phyloP scores from a whole-genome alignment of 2,113 vertebrate species.

The Syngnathus typhle region DNA sequence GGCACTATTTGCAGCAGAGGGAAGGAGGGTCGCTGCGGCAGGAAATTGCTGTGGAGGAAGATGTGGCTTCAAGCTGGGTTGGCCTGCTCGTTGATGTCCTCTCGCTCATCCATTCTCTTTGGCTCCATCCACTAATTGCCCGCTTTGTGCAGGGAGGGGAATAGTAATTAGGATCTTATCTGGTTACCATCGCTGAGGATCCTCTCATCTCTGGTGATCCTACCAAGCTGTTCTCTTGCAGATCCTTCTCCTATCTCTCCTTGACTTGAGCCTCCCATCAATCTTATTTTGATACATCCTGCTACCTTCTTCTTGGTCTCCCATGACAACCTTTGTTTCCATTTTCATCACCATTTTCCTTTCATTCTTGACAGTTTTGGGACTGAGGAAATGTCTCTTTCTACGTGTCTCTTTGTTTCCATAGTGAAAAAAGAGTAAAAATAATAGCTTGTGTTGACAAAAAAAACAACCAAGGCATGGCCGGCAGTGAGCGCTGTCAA shows the following conservation, averaged over 20 bases:
- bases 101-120: conserved; percentile 43
- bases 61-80: conserved; percentile 62
- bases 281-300: conserved; percentile 43
- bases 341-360: conserved; percentile 39
- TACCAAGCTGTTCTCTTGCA: conserved; percentile 44
- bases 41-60: conserved; percentile 69
- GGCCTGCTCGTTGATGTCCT: conserved; percentile 44
- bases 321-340: conserved; percentile 40
- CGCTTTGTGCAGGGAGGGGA: conserved; percentile 61
- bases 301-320: conserved; percentile 32
- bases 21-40: conserved; percentile 57
- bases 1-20: conserved; percentile 46
- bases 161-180: conserved; percentile 72
- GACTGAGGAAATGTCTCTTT: conserved; percentile 34
- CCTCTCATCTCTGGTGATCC: neutral
- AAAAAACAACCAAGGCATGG: conserved; percentile 12
- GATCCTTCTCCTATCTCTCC: conserved; percentile 40
- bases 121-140: conserved; percentile 59
- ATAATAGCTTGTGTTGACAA: conserved; percentile 31
- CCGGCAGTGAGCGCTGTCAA: neutral
- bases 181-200: conserved; percentile 55
- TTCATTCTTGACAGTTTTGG: conserved; percentile 57
- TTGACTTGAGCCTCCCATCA: conserved; percentile 36
- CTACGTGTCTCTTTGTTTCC: conserved; percentile 26
- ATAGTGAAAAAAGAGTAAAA: conserved; percentile 17